Conservation (phyloP, 2,797 vertebrate species). For the Silurus lanzhouensis region DNA sequence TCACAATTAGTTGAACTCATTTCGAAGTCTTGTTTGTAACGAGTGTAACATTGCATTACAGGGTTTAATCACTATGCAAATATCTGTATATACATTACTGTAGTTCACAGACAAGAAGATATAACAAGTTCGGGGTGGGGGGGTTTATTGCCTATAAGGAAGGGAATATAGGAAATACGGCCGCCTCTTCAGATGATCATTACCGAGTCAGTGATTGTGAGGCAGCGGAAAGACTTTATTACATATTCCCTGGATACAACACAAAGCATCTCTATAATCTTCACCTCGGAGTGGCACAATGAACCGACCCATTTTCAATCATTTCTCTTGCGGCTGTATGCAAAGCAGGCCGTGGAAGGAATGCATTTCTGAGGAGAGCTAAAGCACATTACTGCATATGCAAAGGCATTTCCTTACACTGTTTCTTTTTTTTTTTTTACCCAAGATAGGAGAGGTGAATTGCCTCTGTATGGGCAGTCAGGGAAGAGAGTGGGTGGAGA, state of each 20-base stretch:
- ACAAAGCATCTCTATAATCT: slow-evolving; percentile 63
- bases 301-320: slow-evolving; percentile 59
- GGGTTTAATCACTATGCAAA: slow-evolving; percentile 23
- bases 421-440: slow-evolving; percentile 20
- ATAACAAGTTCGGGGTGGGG: background rate
- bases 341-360: slow-evolving; percentile 63
- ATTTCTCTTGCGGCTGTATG: slow-evolving; percentile 54
- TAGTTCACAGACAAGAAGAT: slow-evolving; percentile 6
- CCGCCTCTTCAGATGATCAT: slow-evolving; percentile 53
- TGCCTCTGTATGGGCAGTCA: slow-evolving; percentile 10
- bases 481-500: background rate
- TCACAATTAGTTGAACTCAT: background rate
- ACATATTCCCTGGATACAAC: slow-evolving; percentile 54
- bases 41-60: slow-evolving; percentile 17
- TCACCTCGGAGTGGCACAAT: slow-evolving; percentile 52
- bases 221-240: slow-evolving; percentile 57
- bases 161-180: slow-evolving; percentile 46
- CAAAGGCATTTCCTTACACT: background rate
- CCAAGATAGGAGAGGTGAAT: slow-evolving; percentile 28
- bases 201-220: slow-evolving; percentile 44
- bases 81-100: too few species aligned
- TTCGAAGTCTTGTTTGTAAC: background rate
- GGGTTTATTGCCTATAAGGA: slow-evolving; percentile 37
- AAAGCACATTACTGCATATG: slow-evolving; percentile 54
- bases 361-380: slow-evolving; percentile 60